A percentile compares a stretch with the other conserved stretches of the same genome.
These are phyloP conservation scores for Poecilia wingei DNA, from an alignment of 2,797 vertebrate genomes.

Conservation along the genomic window DNA sequence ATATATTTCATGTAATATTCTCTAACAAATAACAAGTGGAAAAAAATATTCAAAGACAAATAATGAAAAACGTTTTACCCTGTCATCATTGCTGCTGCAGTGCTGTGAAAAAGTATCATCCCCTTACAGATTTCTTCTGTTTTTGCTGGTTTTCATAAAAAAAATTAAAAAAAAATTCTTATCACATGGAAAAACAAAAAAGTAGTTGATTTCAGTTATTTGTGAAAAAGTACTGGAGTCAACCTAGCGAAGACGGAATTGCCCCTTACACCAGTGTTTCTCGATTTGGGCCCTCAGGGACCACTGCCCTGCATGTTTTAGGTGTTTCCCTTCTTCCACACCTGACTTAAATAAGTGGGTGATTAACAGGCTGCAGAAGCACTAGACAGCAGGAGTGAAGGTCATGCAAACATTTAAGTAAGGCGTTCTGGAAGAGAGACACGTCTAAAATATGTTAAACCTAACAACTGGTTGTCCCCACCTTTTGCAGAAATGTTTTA, in stretches of 20 bases:
- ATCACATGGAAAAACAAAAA: not conserved
- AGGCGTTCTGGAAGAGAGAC: no score
- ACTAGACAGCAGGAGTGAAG: no score
- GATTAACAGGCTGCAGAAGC: no score
- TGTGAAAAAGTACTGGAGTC: not conserved
- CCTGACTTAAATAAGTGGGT: no score
- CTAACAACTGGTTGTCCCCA: not conserved
- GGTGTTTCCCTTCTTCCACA: no score
- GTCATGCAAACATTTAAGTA: no score
- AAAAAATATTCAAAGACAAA: constrained; percentile 15
- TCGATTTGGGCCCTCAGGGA: no score
- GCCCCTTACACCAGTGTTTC: no score
- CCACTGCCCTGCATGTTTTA: no score
- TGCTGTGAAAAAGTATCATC: not conserved
- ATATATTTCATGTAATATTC: constrained; percentile 7
- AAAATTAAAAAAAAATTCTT: no score
- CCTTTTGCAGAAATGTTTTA: not conserved
- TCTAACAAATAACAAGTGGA: constrained; percentile 24
- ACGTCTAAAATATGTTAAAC: not conserved
- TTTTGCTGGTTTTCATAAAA: not conserved
- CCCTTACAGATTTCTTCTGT: not conserved
- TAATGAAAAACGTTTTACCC: constrained; percentile 14
- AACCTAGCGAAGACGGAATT: no score
- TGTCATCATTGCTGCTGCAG: constrained; percentile 22
- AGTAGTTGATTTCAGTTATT: not conserved